phyloP scores from a whole-genome alignment of 2,888 invertebrate genomes.

The Spilosoma lubricipeda region DNA sequence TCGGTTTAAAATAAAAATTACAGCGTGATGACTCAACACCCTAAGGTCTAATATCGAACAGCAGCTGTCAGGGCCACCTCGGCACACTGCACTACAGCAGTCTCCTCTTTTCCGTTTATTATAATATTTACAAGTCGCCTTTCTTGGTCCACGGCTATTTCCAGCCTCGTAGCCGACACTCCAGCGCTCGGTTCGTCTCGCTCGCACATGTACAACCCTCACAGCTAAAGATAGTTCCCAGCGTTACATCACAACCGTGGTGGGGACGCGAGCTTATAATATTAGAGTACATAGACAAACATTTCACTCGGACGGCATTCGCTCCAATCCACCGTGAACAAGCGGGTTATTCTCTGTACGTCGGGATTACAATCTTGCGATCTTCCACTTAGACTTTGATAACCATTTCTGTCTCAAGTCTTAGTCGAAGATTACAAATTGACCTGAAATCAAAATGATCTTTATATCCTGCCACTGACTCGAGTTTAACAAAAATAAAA shows the following conservation, averaged over 20 bases:
- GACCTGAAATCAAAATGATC: slow-evolving; percentile 13
- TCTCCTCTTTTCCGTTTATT: slow-evolving; percentile 83
- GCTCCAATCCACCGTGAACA: slow-evolving; percentile 75
- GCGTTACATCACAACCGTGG: slow-evolving; percentile 83
- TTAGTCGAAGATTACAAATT: slow-evolving; percentile 33
- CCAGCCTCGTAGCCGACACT: slow-evolving; percentile 79
- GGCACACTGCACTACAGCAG: slow-evolving; percentile 86
- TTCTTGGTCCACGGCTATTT: slow-evolving; percentile 88
- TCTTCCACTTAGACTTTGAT: slow-evolving; percentile 53
- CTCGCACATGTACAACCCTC: slow-evolving; percentile 67
- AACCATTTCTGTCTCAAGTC: slow-evolving; percentile 19
- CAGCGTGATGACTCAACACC: slow-evolving; percentile 54
- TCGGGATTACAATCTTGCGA: slow-evolving; percentile 52
- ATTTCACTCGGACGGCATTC: slow-evolving; percentile 83
- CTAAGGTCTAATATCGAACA: slow-evolving; percentile 66
- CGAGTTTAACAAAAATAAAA: background rate
- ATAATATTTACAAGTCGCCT: slow-evolving; percentile 87
- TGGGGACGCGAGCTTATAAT: slow-evolving; percentile 84
- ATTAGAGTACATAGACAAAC: slow-evolving; percentile 85
- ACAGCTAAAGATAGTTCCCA: slow-evolving; percentile 80
- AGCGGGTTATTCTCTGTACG: slow-evolving; percentile 76
- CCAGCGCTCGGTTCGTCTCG: slow-evolving; percentile 72
- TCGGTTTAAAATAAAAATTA: slow-evolving; percentile 15
- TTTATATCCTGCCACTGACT: slow-evolving; percentile 34
- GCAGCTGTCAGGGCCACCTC: slow-evolving; percentile 75